Evolutionary conservation across 2,797 vertebrate species (phyloP).

Genomic region (Botia kubotai): DNA sequence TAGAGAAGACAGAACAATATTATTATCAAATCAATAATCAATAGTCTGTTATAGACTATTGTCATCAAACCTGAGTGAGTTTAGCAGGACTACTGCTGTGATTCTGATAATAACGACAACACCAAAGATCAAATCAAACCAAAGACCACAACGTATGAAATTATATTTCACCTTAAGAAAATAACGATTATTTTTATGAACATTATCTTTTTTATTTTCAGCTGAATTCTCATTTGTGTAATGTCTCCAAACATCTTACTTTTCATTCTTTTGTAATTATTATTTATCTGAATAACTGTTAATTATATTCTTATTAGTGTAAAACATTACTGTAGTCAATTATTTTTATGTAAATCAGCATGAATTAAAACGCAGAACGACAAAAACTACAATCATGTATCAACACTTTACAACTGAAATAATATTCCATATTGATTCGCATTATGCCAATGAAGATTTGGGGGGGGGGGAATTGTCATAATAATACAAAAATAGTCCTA

Average conservation of each 20-base stretch:
- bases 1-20: slow-evolving; percentile 72
- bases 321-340: too few relatives aligned
- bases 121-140: not conserved
- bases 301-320: too few relatives aligned
- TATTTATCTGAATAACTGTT: too few relatives aligned
- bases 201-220: not conserved
- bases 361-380: not conserved
- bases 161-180: not conserved
- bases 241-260: too few relatives aligned
- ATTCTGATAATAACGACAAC: slow-evolving; percentile 47
- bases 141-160: not conserved
- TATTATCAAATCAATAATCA: slow-evolving; percentile 74
- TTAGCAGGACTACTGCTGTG: slow-evolving; percentile 76
- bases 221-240: too few relatives aligned
- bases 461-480: too few relatives aligned
- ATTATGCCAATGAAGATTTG: too few relatives aligned
- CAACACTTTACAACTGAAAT: not conserved
- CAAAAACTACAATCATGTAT: not conserved
- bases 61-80: slow-evolving; percentile 78
- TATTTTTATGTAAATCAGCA: too few relatives aligned
- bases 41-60: slow-evolving; percentile 69
- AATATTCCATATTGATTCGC: not conserved
- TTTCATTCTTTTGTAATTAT: too few relatives aligned
- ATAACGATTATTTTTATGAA: not conserved
- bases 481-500: too few relatives aligned